These are phyloP conservation scores for Rhadinocentrus ornatus DNA, from an alignment of 2,797 vertebrate genomes.

Conservation along the genomic window DNA sequence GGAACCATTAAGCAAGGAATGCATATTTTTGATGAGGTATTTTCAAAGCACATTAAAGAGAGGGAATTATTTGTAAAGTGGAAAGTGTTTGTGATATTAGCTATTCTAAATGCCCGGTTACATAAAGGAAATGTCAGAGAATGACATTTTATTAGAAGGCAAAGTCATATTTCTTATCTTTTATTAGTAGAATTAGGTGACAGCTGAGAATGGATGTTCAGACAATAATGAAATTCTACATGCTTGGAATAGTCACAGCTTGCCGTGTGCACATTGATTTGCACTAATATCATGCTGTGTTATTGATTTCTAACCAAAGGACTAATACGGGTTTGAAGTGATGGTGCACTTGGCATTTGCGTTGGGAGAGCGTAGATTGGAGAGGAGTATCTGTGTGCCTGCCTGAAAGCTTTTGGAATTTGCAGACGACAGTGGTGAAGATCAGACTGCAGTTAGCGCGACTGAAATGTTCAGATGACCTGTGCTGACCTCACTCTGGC, in stretches of 20 bases:
- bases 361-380: slow-evolving; percentile 64
- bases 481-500: slow-evolving; percentile 62
- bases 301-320: slow-evolving; percentile 80
- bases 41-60: slow-evolving; percentile 73
- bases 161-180: slow-evolving; percentile 79
- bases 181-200: slow-evolving; percentile 81
- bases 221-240: slow-evolving; percentile 76
- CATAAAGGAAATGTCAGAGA: slow-evolving; percentile 81
- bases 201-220: slow-evolving; percentile 61
- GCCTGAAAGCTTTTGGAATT: slow-evolving; percentile 70
- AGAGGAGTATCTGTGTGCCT: slow-evolving; percentile 68
- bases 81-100: slow-evolving; percentile 63
- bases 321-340: slow-evolving; percentile 80
- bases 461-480: slow-evolving; percentile 65
- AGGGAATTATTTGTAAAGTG: slow-evolving; percentile 67
- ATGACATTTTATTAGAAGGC: slow-evolving; percentile 80
- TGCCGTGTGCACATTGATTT: slow-evolving; percentile 74
- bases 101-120: slow-evolving; percentile 66
- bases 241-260: slow-evolving; percentile 69
- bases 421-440: slow-evolving; percentile 69
- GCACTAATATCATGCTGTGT: slow-evolving; percentile 81
- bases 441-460: slow-evolving; percentile 70
- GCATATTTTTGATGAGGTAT: slow-evolving; percentile 64
- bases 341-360: slow-evolving; percentile 75
- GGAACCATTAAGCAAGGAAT: slow-evolving; percentile 40